These are phyloP conservation scores for Gobiocypris rarus DNA, from an alignment of 2,113 vertebrate genomes.

Conservation along the genomic window DNA sequence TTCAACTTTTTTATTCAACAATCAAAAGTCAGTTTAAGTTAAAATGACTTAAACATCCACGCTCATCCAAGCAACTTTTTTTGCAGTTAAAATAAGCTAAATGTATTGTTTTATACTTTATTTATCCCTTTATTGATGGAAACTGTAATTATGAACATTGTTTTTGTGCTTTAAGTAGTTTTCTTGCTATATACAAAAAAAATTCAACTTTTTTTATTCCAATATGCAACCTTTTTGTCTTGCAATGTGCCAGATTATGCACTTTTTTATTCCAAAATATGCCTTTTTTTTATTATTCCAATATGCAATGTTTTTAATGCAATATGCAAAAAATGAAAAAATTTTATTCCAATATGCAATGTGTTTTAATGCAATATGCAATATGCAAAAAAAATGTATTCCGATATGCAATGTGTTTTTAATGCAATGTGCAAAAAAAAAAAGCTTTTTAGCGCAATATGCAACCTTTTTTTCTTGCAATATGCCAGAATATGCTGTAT, in stretches of 20 bases:
- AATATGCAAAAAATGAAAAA: no score
- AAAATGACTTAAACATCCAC: no score
- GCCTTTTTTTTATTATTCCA: background rate
- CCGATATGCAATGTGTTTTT: background rate
- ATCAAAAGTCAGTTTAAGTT: no score
- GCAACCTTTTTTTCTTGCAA: background rate
- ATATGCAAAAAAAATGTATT: no score
- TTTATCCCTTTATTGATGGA: background rate
- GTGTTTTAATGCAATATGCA: no score
- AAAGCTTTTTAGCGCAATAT: no score
- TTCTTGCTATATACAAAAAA: background rate
- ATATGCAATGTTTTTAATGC: background rate
- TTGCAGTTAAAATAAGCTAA: no score
- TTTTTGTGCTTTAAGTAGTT: background rate
- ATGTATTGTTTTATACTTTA: background rate
- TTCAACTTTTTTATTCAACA: no score
- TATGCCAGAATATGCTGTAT: background rate
- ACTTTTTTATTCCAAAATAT: background rate
- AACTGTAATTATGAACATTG: background rate
- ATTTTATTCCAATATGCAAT: background rate
- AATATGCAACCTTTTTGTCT: background rate
- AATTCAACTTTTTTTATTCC: background rate
- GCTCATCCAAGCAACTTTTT: no score
- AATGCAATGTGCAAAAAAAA: background rate
- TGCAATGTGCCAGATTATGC: no score